phyloP scores from a whole-genome alignment of 2,113 vertebrate genomes.

The Excalfactoria chinensis region DNA sequence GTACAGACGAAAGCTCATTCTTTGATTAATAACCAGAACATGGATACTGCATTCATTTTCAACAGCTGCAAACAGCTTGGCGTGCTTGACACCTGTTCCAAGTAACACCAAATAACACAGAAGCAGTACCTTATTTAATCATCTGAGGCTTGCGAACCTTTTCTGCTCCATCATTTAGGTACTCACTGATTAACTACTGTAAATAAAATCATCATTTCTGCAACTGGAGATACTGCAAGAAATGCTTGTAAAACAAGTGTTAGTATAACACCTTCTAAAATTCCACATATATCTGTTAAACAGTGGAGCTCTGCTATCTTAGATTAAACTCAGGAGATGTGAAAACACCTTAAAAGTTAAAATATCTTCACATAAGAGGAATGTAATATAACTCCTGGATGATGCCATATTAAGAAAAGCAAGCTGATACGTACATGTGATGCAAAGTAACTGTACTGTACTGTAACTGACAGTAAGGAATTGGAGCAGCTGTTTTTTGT shows the following conservation, averaged over 20 bases:
- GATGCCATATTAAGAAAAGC: background rate
- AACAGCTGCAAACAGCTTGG: background rate
- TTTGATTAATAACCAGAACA: background rate
- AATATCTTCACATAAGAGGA: background rate
- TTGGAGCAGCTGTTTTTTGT: background rate
- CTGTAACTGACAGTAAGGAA: background rate
- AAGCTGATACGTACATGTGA: background rate
- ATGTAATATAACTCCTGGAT: background rate
- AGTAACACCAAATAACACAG: slow-evolving; percentile 11
- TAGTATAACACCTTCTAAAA: background rate
- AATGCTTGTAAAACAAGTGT: background rate
- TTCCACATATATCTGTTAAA: background rate
- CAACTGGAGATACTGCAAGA: background rate
- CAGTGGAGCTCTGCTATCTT: background rate
- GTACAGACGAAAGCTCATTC: background rate
- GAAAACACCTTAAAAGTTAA: background rate
- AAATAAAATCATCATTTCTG: background rate
- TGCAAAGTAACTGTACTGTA: background rate
- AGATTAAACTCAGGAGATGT: background rate
- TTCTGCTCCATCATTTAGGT: background rate
- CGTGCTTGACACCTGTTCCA: background rate
- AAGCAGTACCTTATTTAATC: background rate
- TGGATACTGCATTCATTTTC: background rate
- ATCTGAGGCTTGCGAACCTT: background rate
- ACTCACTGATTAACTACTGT: background rate